Conservation (phyloP, 2,888 invertebrate genomes). For the Drosophila paramelanica region DNA sequence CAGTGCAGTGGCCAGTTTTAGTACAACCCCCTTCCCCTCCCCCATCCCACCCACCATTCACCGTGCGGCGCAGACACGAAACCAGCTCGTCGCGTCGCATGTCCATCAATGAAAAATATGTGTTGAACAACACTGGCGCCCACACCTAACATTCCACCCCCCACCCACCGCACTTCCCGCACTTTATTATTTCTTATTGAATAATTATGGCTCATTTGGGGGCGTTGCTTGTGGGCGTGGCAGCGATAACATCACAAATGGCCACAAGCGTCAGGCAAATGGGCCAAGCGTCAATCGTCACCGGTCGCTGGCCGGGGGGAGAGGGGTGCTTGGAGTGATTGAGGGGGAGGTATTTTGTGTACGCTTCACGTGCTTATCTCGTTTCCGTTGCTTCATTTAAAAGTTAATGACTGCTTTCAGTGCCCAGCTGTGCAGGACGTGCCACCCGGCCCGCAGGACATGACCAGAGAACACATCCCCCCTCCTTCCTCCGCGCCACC, state of each 20-base stretch:
- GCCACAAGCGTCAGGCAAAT: slow-evolving; percentile 40
- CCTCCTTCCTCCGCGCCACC: not conserved
- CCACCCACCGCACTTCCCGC: slow-evolving; percentile 19
- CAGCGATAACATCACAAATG: slow-evolving; percentile 57
- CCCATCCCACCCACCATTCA: not conserved
- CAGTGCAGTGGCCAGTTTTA: too few species aligned
- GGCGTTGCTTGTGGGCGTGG: slow-evolving; percentile 51
- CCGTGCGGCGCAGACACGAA: slow-evolving; percentile 28
- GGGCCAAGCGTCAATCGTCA: slow-evolving; percentile 50
- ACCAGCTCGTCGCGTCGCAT: slow-evolving; percentile 48
- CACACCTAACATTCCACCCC: not conserved
- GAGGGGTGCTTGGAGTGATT: not conserved
- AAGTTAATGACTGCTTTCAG: slow-evolving; percentile 82
- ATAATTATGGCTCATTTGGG: slow-evolving; percentile 83
- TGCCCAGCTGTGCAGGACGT: slow-evolving; percentile 54
- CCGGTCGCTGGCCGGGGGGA: not conserved
- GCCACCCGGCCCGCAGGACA: slow-evolving; percentile 27
- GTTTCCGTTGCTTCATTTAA: slow-evolving; percentile 80
- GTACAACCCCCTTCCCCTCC: not conserved
- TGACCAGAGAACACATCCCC: slow-evolving; percentile 17
- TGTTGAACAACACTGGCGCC: slow-evolving; percentile 21
- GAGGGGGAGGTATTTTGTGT: slow-evolving; percentile 9
- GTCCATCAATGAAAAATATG: slow-evolving; percentile 70
- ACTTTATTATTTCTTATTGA: slow-evolving; percentile 83
- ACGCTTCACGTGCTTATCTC: slow-evolving; percentile 79